A percentile compares a stretch with the other conserved stretches of the same genome.
Evolutionary conservation across 2,113 vertebrate genomes (phyloP).

Genomic region (Xenus cinereus): DNA sequence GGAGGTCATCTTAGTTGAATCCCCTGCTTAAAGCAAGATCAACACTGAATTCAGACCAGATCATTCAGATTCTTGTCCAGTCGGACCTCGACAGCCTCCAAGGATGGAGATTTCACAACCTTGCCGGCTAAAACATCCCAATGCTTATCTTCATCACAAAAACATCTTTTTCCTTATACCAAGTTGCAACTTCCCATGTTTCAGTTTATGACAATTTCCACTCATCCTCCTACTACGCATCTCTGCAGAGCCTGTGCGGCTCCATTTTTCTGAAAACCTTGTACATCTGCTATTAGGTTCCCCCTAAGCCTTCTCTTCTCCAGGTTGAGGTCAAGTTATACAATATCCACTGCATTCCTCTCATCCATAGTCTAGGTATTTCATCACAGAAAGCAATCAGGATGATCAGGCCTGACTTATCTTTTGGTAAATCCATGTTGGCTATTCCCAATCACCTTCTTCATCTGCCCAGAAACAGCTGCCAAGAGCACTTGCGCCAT

Average conservation of each 20-base stretch:
- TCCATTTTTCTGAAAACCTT: not conserved
- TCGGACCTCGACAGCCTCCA: not conserved
- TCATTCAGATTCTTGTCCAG: not conserved
- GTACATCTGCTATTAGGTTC: not conserved
- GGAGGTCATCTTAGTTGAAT: not conserved
- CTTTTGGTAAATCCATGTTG: not conserved
- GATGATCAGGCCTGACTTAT: not conserved
- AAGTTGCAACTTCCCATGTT: not conserved
- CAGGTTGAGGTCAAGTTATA: not conserved
- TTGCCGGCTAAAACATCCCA: not conserved
- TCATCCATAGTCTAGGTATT: not conserved
- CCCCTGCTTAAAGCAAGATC: not conserved
- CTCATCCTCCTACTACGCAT: not conserved
- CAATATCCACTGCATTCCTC: not conserved
- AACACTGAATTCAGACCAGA: conserved; percentile 18
- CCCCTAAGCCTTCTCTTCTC: not conserved
- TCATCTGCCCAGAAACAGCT: not conserved
- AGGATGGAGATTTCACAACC: not conserved
- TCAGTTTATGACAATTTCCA: not conserved
- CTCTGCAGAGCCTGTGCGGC: not conserved
- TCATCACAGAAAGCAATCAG: not conserved
- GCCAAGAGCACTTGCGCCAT: not conserved
- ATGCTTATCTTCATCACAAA: not conserved
- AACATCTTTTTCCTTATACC: not conserved
- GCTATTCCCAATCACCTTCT: not conserved